Evolutionary conservation across 2,888 invertebrate species (phyloP).

Genomic region (Hemaris fuciformis): DNA sequence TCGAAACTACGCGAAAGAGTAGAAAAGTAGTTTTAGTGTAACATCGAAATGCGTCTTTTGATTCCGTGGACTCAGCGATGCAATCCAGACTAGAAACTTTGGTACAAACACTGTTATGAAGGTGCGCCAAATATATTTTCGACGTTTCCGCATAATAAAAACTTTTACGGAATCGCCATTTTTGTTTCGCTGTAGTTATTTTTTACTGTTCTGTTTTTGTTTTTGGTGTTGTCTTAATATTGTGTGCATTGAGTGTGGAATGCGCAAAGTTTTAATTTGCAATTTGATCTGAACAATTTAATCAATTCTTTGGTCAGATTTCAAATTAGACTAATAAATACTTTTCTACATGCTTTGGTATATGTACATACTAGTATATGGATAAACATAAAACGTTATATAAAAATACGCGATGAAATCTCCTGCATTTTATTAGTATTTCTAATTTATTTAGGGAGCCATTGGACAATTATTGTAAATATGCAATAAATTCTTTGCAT

Average conservation of each 20-base stretch:
- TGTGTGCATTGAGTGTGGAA: not conserved
- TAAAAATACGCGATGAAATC: too few species aligned
- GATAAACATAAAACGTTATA: too few species aligned
- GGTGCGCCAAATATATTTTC: conserved; percentile 26
- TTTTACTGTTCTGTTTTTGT: conserved; percentile 10
- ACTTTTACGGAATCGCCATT: conserved; percentile 32
- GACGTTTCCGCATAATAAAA: conserved; percentile 33
- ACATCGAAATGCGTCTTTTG: conserved; percentile 47
- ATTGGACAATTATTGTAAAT: too few species aligned
- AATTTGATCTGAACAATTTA: not conserved
- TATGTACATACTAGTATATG: too few species aligned
- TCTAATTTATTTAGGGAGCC: too few species aligned
- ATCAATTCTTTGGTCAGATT: too few species aligned
- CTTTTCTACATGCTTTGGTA: too few species aligned
- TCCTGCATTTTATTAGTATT: too few species aligned
- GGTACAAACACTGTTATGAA: conserved; percentile 37
- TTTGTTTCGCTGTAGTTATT: conserved; percentile 26
- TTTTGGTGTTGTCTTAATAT: not conserved
- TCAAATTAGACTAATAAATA: too few species aligned
- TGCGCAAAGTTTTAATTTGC: not conserved
- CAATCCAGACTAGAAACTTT: conserved; percentile 38
- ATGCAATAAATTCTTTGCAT: too few species aligned
- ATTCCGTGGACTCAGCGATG: conserved; percentile 36
- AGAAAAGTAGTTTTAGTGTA: too few species aligned
- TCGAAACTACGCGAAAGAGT: too few species aligned